Base-by-base conservation (phyloP, 2,797 vertebrate genomes). In the Gymnoscopelus braueri region DNA sequence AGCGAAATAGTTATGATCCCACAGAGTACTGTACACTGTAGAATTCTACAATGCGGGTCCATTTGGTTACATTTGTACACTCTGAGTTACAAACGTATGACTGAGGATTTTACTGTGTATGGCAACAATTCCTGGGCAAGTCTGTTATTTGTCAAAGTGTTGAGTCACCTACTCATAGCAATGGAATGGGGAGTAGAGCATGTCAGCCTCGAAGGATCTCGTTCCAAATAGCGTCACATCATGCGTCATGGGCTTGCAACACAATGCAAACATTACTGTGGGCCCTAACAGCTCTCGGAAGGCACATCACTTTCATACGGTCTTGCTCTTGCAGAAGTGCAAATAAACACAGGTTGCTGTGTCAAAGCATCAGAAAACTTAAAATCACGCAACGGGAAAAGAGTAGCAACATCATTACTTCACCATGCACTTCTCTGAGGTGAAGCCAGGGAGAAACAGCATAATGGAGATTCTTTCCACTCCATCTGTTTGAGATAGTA, bases 111-210 rank as follows among this genome's bases (percentile, higher is more conserved):
- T 10, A 44, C 39, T 44, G 39, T 44, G 39, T 44, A 44, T 44
- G 57, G 69, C 66, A 63, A 67, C n/a, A 71, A 83, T 86, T 81
- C 74, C 75, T 75, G 60, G 75, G 63, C 39, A 77, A 47, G 72
- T 82, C 88, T 92, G 91, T 19, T 63, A 47, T 81, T 65, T 84
- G 77, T 92, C 89, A 90, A 56, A 74, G 67, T 52, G 67, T 82
- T 84, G 26, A 70, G 71, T 77, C 84, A 82, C 84, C 84, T 83
- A 80, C 56, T 61, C 32, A 57, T 74, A 58, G 52, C 74, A 67
- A 49, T 60, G 59, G 52, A 77, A 67, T 11, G 59, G 68, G 55
- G 26, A 44, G 67, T 63, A 26, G 67, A 65, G 39, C 56, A 12
- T 50, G 39, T 0, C 57, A 48, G 44, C 65, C 2, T 19, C 71